Evolutionary conservation across 2,797 vertebrate genomes (phyloP).

Genomic region (Merluccius polli): DNA sequence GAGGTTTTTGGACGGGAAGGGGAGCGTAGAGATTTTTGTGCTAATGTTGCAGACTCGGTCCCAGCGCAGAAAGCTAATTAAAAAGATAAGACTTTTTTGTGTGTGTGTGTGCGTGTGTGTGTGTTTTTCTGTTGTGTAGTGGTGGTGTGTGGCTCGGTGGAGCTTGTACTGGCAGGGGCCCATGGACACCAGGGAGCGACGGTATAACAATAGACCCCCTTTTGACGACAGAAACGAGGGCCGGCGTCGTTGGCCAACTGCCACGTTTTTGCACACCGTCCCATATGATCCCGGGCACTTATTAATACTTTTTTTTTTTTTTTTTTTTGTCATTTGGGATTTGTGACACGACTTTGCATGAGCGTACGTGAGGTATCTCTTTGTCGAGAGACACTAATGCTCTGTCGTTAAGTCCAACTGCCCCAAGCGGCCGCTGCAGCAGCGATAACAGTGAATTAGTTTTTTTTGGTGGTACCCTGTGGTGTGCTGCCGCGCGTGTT

Average conservation of each 20-base stretch:
- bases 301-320: conserved; percentile 61
- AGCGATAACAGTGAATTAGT: background rate
- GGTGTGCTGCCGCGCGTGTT: background rate
- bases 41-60: conserved; percentile 50
- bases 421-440: background rate
- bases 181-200: conserved; percentile 40
- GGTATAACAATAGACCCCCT: conserved; percentile 67
- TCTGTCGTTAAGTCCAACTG: background rate
- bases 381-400: background rate
- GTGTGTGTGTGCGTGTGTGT: too few relatives aligned
- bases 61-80: conserved; percentile 63
- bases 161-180: conserved; percentile 56
- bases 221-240: conserved; percentile 58
- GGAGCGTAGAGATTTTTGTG: conserved; percentile 42
- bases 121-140: conserved; percentile 36
- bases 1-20: conserved; percentile 24
- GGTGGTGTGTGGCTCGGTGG: background rate
- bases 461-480: background rate
- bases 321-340: conserved; percentile 60
- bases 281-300: conserved; percentile 58
- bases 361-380: background rate
- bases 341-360: background rate
- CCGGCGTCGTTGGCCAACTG: conserved; percentile 73
- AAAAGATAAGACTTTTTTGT: conserved; percentile 68
- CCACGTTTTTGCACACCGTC: conserved; percentile 66